Evolutionary conservation across 2,797 vertebrate species (phyloP).

Genomic region (Pristis pectinata): DNA sequence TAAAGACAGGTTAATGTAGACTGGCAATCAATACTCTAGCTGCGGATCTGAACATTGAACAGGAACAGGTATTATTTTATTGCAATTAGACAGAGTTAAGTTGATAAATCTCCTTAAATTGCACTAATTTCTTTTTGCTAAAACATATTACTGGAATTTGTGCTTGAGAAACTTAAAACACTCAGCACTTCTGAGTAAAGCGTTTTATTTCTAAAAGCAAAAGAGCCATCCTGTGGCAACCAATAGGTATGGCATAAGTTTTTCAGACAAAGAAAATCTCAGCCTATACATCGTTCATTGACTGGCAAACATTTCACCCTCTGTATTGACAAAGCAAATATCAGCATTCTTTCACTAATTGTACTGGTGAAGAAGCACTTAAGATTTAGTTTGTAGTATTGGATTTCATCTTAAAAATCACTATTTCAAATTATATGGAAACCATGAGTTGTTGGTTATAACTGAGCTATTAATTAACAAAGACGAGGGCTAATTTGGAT

Average conservation of each 20-base stretch:
- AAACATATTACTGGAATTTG: neutral
- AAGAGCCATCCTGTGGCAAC: neutral
- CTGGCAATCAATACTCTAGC: neutral
- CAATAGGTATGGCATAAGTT: neutral
- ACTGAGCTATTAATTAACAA: neutral
- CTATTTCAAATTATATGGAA: neutral
- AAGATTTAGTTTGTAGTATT: neutral
- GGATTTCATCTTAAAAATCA: neutral
- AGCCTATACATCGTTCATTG: neutral
- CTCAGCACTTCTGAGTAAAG: neutral
- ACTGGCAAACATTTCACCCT: neutral
- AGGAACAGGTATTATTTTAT: neutral
- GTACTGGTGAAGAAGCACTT: neutral
- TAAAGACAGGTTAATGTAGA: neutral
- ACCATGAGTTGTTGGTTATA: neutral
- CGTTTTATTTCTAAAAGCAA: neutral
- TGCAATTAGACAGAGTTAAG: neutral
- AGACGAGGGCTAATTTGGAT: neutral
- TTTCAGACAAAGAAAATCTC: neutral
- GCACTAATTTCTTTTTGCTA: neutral
- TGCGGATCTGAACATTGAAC: neutral
- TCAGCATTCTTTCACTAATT: conserved; percentile 17
- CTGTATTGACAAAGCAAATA: neutral
- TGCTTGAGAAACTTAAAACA: neutral
- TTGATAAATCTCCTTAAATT: neutral